phyloP scores from a whole-genome alignment of 2,888 invertebrate genomes.

The Cecidostiba fungosa region DNA sequence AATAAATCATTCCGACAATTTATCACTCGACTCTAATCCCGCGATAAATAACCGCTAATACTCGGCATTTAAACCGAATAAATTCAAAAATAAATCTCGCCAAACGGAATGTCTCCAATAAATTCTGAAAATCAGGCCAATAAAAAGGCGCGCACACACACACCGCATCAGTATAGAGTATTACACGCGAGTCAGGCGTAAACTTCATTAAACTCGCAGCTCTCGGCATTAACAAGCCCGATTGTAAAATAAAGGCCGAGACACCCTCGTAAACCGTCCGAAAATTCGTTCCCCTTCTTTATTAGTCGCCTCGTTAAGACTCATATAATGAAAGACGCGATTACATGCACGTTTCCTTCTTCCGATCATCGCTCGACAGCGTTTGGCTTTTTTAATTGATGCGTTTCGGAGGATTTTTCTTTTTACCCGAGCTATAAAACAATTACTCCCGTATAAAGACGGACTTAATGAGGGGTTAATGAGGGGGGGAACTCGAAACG shows the following conservation, averaged over 20 bases:
- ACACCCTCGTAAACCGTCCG: conserved; percentile 12
- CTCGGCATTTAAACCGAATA: neutral
- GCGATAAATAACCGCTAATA: neutral
- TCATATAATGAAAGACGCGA: neutral
- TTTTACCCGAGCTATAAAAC: neutral
- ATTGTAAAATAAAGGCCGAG: neutral
- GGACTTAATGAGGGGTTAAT: neutral
- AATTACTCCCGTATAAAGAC: neutral
- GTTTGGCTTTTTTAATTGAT: conserved; percentile 7
- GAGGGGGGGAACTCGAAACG: neutral
- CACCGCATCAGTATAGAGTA: neutral
- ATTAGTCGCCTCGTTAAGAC: neutral
- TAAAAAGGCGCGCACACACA: neutral
- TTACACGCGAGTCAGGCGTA: neutral
- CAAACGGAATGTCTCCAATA: neutral
- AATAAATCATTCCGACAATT: neutral
- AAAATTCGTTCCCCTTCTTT: neutral
- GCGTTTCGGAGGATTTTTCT: neutral
- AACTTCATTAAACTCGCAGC: neutral
- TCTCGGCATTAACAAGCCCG: neutral
- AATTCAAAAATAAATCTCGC: neutral
- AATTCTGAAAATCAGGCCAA: conserved; percentile 3
- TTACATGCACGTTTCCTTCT: neutral
- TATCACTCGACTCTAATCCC: neutral
- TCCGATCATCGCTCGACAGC: neutral